A percentile compares a stretch with the other conserved stretches of the same genome.
phyloP scores from a whole-genome alignment of 2,888 invertebrate species.

The Lymantria monacha region DNA sequence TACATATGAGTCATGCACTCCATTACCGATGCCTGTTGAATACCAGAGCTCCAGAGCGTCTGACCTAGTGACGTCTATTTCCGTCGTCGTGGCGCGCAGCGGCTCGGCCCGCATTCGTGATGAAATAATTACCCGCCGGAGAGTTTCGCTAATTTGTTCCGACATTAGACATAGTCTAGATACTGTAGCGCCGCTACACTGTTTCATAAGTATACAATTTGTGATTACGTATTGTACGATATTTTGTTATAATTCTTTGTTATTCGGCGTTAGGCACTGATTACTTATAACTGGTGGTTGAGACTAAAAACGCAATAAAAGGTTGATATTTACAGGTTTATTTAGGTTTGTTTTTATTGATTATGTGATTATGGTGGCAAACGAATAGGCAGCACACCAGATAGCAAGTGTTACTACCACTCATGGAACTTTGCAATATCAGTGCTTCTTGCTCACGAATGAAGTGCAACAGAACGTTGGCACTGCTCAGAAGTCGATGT shows the following conservation, averaged over 20 bases:
- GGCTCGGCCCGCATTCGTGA: slow-evolving; percentile 19
- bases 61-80: slow-evolving; percentile 29
- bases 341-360: no score
- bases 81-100: slow-evolving; percentile 9
- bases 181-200: slow-evolving; percentile 16
- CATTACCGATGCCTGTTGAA: not conserved
- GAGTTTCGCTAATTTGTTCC: slow-evolving; percentile 25
- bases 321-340: no score
- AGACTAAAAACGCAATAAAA: not conserved
- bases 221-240: slow-evolving; percentile 9
- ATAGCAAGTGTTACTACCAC: no score
- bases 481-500: no score
- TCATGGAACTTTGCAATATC: no score
- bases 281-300: not conserved
- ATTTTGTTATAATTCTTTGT: slow-evolving; percentile 2
- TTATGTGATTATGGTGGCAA: no score
- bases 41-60: slow-evolving; percentile 10
- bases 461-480: no score
- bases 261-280: not conserved
- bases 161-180: slow-evolving; percentile 35
- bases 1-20: no score
- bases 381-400: no score
- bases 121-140: slow-evolving; percentile 33
- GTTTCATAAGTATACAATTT: slow-evolving; percentile 13
- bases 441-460: no score